Evolutionary conservation across 2,797 vertebrate species (phyloP), one percentile per base, ranked within the genome.

Genomic region (Brotula barbata): DNA sequence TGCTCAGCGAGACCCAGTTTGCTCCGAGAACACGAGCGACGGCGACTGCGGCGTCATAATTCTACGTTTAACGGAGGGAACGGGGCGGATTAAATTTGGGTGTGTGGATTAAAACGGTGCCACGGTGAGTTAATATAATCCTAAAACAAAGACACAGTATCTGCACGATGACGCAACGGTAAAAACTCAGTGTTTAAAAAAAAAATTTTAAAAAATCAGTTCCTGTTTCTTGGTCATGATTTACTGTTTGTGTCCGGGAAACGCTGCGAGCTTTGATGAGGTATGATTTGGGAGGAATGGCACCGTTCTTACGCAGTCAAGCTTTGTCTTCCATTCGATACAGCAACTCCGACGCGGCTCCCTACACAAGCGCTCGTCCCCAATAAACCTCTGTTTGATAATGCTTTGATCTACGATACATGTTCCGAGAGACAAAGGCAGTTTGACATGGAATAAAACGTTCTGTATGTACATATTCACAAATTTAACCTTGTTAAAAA

Each of bases 401-500:
- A 66, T 68, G 45, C 70, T 71, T 80, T 82, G 67, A 80, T 75
- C 55, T 71, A 67, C 54, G 61, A 60, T 50, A 64, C 55, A 72
- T 8, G 12, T 46, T 68, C 33, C 70, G 48, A 77, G 65, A 79
- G 49, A 75, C 34, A 73, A 74, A 81, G 58, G 71, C 68, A 81
- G 73, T 55, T 68, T 69, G 58, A 75, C 40, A 21, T 56, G 28
- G 40, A 34, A 51, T 59, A 42, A n/a, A 41, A 54, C 49, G 69
- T 69, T 77, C 73, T 80, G 66, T 78, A 86, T 71, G 87, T 69
- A 85, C 62, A 77, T 72, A 80, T 77, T 54, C 57, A 80, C 66
- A 59, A 66, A 84, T 80, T 28, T 7, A n/a, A 61, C 40, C 39
- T 51, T 31, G 13, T 48, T 75, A 82, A 88, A 89, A n/a, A n/a